phyloP scores from a whole-genome alignment of 2,797 vertebrate genomes.

The Danionella dracula region DNA sequence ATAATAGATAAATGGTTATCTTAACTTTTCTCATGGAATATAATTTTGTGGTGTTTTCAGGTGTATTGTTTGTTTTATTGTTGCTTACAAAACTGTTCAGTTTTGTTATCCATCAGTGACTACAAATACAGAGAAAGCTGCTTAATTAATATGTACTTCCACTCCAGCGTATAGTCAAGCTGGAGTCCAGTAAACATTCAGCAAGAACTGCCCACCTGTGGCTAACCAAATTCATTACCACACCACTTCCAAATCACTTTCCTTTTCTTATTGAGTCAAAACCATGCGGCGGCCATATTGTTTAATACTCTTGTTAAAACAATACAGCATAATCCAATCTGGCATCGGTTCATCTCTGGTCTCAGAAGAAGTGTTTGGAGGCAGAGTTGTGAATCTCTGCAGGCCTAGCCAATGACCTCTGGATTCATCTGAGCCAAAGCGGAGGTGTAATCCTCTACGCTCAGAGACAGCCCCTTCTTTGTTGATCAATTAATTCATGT shows the following conservation, averaged over 20 bases:
- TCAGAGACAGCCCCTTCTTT: slow-evolving; percentile 2
- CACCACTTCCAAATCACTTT: not conserved
- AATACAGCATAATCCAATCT: slow-evolving; percentile 34
- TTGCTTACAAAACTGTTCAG: too few relatives aligned
- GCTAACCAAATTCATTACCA: slow-evolving; percentile 2
- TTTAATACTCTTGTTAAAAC: slow-evolving; percentile 15
- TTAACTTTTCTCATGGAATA: too few relatives aligned
- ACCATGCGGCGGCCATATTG: not conserved
- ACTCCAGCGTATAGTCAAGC: not conserved
- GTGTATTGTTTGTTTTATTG: too few relatives aligned
- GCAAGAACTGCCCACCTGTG: not conserved
- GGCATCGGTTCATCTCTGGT: not conserved
- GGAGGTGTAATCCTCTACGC: slow-evolving; percentile 30
- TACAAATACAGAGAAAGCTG: not conserved
- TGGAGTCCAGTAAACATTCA: not conserved
- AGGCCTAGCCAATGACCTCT: slow-evolving; percentile 23
- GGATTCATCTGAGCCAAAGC: slow-evolving; percentile 14
- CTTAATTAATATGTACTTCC: not conserved
- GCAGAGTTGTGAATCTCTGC: not conserved
- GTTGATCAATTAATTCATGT: slow-evolving; percentile 41
- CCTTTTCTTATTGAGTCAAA: not conserved
- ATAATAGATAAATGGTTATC: too few relatives aligned
- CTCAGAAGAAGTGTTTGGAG: not conserved
- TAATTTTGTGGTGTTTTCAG: too few relatives aligned
- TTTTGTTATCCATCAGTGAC: too few relatives aligned